These are phyloP conservation scores for Brachyrhaphis roseni DNA, from an alignment of 2,797 vertebrate species.

Conservation along the genomic window DNA sequence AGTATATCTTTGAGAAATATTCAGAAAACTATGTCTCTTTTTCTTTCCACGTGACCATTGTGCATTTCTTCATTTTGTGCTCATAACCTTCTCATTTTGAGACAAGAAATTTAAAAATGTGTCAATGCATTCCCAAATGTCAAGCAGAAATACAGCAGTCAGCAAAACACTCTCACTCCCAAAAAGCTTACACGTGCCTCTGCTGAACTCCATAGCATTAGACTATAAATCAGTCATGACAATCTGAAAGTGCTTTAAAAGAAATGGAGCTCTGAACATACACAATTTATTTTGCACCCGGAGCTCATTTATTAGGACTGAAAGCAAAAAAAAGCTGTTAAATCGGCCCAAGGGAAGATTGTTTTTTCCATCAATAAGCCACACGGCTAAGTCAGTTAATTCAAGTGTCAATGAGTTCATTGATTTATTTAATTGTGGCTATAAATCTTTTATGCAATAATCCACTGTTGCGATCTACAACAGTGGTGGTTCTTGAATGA, in stretches of 20 bases:
- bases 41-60: neutral
- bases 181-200: neutral
- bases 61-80: neutral
- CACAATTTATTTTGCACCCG: neutral
- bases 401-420: slow-evolving; percentile 11
- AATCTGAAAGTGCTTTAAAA: neutral
- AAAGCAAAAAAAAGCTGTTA: neutral
- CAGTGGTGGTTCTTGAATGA: neutral
- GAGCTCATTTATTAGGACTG: slow-evolving; percentile 1
- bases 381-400: slow-evolving; percentile 7
- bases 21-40: neutral
- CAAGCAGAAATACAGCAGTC: neutral
- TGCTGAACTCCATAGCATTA: neutral
- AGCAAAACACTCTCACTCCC: neutral
- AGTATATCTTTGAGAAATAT: neutral
- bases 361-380: slow-evolving; percentile 1
- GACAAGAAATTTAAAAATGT: neutral
- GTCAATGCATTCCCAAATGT: neutral
- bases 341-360: slow-evolving; percentile 3
- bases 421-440: slow-evolving; percentile 17
- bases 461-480: neutral
- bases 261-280: neutral
- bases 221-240: neutral
- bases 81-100: neutral
- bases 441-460: slow-evolving; percentile 10